Evolutionary conservation across 2,113 vertebrate genomes (phyloP), one percentile per base, ranked within the genome.

Genomic region (Pelecanoides urinatrix): DNA sequence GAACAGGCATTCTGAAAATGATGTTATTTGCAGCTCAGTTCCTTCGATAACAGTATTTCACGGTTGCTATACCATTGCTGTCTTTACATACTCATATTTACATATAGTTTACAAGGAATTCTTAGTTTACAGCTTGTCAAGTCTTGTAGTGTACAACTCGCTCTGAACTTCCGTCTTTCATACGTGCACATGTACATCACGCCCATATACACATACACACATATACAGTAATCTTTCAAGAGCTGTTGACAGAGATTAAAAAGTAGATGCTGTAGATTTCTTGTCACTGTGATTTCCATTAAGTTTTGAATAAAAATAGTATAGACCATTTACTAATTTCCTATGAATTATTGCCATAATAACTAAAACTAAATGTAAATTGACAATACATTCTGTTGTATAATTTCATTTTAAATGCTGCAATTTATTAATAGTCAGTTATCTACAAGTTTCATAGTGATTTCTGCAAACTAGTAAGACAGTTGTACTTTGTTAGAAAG

Each of bases 111-210:
- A 19, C 22, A 53, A 45, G 10, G 8, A 70, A 71, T 86, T 70
- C 30, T 73, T 73, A 50, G 23, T 58, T 72, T 66, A 50, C 13
- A 58, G 7, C 3, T 90, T 86, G 49, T 7, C 10, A 26, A n/a
- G 2, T 55, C 40, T 76, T 26, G 4, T 34, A 34, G 13, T 44
- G 2, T 27, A 26, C 50, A 44, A 14, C n/a, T 74, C 0, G 0
- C 11, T 68, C 29, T 77, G 40, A 84, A 40, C 20, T 73, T 76
- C n/a, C 16, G 10, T 25, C 15, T 91, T 86, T 56, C 23, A 13
- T 45, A 17, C 2, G 7, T 47, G 4, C 1, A 3, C 3, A 8
- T 29, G 17, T 17, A 32, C 14, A 7, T 17, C 40, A 11, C 40
- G 38, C 22, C 29, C 45, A 45, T 45, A 19, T 45, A 45, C 45